A percentile compares a stretch with the other conserved stretches of the same genome.
Evolutionary conservation across 1,140 invertebrate genomes (phyloP).

Genomic region (Camponotus floridanus): DNA sequence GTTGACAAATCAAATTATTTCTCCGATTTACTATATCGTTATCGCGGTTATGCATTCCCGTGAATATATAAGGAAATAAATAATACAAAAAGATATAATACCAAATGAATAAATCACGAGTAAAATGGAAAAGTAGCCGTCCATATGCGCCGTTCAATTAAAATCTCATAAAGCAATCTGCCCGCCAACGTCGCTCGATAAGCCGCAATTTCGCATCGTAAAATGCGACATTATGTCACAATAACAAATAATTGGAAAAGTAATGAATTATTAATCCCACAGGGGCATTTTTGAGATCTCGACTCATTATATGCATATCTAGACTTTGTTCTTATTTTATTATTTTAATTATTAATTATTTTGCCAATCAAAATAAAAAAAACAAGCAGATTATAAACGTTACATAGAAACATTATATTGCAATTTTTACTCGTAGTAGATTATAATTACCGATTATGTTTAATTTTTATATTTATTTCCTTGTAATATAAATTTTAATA

Average conservation of each 20-base stretch:
- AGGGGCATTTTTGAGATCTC: background rate
- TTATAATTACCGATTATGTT: background rate
- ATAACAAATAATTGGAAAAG: conserved; percentile 42
- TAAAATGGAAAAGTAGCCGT: background rate
- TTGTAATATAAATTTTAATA: background rate
- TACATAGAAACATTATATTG: background rate
- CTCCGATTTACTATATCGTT: conserved; percentile 29
- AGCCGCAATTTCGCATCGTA: conserved; percentile 19
- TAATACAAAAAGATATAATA: conserved; percentile 5
- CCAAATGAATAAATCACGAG: conserved; percentile 48
- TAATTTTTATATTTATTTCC: background rate
- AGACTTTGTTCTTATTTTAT: background rate
- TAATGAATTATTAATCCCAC: conserved; percentile 25
- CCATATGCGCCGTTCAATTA: conserved; percentile 47
- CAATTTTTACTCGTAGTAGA: background rate
- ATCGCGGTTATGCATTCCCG: conserved; percentile 26
- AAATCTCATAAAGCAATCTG: conserved; percentile 46
- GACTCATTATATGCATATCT: background rate
- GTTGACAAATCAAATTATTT: conserved; percentile 36
- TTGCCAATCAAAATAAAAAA: background rate
- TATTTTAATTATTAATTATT: conserved; percentile 16
- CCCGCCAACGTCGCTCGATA: conserved; percentile 27
- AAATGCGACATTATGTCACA: background rate
- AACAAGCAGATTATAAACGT: background rate
- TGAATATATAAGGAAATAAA: background rate